phyloP scores from a whole-genome alignment of 2,113 vertebrate genomes.

The Empidonax traillii region DNA sequence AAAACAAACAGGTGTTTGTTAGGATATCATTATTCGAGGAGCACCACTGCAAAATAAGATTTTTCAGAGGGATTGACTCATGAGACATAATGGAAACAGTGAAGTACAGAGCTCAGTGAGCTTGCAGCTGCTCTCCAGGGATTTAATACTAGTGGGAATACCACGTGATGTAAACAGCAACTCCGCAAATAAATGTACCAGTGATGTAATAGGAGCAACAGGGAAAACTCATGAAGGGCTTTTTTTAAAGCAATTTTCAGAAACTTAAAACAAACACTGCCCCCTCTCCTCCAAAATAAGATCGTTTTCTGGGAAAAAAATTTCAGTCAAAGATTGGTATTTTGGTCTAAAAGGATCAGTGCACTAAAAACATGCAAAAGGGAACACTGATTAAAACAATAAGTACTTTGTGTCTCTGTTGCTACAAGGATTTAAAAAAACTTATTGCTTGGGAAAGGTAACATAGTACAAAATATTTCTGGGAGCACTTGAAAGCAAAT shows the following conservation, averaged over 20 bases:
- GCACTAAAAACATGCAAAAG: neutral
- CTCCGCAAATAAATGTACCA: neutral
- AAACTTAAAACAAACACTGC: neutral
- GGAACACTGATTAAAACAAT: neutral
- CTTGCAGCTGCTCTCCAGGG: neutral
- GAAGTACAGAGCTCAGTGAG: neutral
- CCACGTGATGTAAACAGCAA: neutral
- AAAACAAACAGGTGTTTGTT: slow-evolving; percentile 40
- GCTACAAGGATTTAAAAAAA: neutral
- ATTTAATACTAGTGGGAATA: neutral
- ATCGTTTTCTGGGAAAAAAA: neutral
- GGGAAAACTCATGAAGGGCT: neutral
- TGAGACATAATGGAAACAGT: neutral
- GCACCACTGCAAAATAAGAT: neutral
- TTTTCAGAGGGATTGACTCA: neutral
- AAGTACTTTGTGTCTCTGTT: neutral
- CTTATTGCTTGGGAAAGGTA: neutral
- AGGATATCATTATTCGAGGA: slow-evolving; percentile 28
- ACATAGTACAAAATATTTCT: neutral
- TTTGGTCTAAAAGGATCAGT: neutral
- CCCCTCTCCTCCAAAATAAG: neutral
- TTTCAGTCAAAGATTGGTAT: neutral
- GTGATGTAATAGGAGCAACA: neutral
- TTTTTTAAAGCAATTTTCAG: neutral
- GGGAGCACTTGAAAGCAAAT: neutral